Conservation (phyloP, 2,113 vertebrate species). For the Seriola quinqueradiata region DNA sequence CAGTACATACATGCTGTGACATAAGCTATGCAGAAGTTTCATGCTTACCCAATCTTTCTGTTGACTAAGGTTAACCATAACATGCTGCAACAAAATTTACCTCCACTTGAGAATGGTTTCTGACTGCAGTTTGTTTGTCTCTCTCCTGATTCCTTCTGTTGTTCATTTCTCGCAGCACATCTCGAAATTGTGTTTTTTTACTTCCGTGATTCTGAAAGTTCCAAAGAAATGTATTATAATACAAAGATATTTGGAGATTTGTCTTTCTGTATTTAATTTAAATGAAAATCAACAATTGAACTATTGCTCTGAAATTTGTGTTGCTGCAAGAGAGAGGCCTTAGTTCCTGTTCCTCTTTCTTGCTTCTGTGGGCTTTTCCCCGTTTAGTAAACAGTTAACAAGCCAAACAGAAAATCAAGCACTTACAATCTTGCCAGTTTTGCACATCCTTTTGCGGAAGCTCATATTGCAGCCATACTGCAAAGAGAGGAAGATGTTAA, state of each 20-base stretch:
- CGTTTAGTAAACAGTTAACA: constrained; percentile 16
- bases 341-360: constrained; percentile 64
- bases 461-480: constrained; percentile 53
- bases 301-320: not conserved
- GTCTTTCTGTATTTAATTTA: not conserved
- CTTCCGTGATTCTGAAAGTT: constrained; percentile 49
- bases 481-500: constrained; percentile 8
- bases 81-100: constrained; percentile 56
- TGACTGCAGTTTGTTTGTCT: not conserved
- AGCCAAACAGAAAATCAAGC: not conserved
- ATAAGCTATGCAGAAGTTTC: not conserved
- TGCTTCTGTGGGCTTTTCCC: not conserved
- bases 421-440: constrained; percentile 37
- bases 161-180: constrained; percentile 80
- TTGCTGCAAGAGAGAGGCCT: not conserved
- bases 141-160: constrained; percentile 48
- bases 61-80: constrained; percentile 18
- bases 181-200: constrained; percentile 64
- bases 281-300: not conserved
- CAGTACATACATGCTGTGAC: not conserved
- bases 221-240: not conserved
- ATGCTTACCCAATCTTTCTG: constrained; percentile 11
- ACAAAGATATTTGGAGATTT: not conserved
- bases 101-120: constrained; percentile 22
- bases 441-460: constrained; percentile 4